Evolutionary conservation across 2,113 vertebrate species (phyloP).

Genomic region (Monarcha castaneiventris): DNA sequence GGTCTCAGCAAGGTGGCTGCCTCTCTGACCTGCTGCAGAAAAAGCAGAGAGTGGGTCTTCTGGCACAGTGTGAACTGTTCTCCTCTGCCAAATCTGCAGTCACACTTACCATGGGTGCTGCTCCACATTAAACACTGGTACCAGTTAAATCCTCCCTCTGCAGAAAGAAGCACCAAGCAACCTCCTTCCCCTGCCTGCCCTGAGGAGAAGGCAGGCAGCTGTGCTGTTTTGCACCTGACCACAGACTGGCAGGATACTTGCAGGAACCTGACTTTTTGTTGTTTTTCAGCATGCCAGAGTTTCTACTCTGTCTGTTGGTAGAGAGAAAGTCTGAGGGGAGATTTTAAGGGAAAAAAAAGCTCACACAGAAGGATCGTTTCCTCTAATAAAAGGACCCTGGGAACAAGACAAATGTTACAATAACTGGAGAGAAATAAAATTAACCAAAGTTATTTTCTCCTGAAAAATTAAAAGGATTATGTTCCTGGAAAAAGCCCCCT

Average conservation of each 20-base stretch:
- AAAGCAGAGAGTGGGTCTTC: neutral
- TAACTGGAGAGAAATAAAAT: neutral
- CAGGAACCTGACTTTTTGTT: neutral
- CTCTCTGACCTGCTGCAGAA: neutral
- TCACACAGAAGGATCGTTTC: neutral
- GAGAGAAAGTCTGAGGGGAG: neutral
- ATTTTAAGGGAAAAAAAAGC: neutral
- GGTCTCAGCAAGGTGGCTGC: neutral
- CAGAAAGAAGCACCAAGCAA: fast-evolving
- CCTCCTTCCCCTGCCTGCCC: neutral
- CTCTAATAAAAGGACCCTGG: neutral
- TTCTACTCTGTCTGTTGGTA: neutral
- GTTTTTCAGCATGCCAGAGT: neutral
- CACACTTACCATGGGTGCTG: neutral
- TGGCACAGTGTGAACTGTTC: fast-evolving
- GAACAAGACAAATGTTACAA: neutral
- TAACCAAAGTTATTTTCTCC: neutral
- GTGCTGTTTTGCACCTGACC: neutral
- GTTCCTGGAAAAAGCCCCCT: neutral
- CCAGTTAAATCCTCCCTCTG: neutral
- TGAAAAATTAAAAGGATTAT: neutral
- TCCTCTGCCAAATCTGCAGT: neutral
- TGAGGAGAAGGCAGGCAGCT: neutral
- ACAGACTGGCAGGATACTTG: neutral
- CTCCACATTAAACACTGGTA: fast-evolving